Evolutionary conservation across 2,888 invertebrate genomes (phyloP).

Genomic region (Cinara cedri): DNA sequence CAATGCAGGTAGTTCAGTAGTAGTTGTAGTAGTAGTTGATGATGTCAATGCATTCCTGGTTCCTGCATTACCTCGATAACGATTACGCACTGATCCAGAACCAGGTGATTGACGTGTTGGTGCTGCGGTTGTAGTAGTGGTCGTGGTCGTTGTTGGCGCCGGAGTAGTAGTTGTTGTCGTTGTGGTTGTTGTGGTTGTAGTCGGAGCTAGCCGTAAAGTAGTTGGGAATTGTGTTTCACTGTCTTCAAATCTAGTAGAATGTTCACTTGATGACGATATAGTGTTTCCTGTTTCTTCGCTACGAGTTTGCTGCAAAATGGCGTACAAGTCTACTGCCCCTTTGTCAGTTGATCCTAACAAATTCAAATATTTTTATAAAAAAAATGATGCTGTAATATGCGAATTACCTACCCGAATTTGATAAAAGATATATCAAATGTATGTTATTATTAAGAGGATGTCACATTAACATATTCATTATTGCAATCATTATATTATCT

Average conservation of each 20-base stretch:
- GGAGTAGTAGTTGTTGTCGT: conserved; percentile 60
- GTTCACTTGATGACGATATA: conserved; percentile 60
- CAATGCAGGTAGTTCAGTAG: conserved; percentile 57
- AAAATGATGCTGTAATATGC: not conserved
- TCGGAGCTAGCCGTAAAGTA: conserved; percentile 64
- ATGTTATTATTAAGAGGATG: conserved; percentile 30
- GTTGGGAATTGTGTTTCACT: conserved; percentile 65
- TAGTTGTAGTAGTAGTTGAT: conserved; percentile 61
- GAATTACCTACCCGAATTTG: not conserved
- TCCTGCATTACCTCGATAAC: conserved; percentile 58
- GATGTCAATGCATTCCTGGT: conserved; percentile 61
- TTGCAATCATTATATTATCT: not conserved
- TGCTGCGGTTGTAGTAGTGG: conserved; percentile 44
- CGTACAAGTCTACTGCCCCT: conserved; percentile 81
- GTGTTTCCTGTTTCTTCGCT: conserved; percentile 63
- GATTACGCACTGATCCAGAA: conserved; percentile 60
- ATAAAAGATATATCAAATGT: not conserved
- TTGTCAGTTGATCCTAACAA: conserved; percentile 68
- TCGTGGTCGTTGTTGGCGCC: conserved; percentile 48
- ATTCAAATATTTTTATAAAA: not conserved
- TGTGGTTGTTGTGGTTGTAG: conserved; percentile 63
- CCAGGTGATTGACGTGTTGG: conserved; percentile 16
- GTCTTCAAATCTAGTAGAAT: conserved; percentile 65
- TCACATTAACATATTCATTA: not conserved
- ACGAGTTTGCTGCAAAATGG: conserved; percentile 73